Percentiles rank a stretch among this genome's conserved stretches.
phyloP scores from a whole-genome alignment of 2,113 vertebrate species.

The Phainopepla nitens region DNA sequence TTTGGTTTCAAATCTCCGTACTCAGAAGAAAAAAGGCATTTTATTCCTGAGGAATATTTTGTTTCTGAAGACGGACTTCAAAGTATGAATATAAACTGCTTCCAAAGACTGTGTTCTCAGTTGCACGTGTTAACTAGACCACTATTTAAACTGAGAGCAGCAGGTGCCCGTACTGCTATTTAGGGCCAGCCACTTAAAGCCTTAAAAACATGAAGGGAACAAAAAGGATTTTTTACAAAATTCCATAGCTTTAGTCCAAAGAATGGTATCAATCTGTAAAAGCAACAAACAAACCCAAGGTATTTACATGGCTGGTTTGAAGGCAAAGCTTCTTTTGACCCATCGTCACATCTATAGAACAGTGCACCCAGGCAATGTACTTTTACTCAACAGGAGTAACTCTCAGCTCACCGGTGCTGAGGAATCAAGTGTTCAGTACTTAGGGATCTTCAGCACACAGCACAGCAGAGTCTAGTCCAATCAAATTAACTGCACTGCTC shows the following conservation, averaged over 20 bases:
- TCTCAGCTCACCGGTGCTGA: neutral
- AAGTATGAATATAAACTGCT: neutral
- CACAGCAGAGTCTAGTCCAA: neutral
- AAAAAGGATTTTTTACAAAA: neutral
- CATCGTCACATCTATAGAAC: accelerated
- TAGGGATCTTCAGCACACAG: neutral
- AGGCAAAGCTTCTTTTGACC: neutral
- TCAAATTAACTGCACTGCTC: neutral
- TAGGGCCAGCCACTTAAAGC: neutral
- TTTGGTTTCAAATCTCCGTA: neutral
- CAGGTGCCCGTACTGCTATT: neutral
- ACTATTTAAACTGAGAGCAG: neutral
- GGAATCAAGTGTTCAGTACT: neutral
- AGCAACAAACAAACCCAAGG: neutral
- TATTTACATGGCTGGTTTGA: neutral
- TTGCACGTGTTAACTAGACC: neutral
- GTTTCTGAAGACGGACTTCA: neutral
- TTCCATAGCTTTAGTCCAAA: neutral
- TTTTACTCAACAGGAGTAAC: neutral
- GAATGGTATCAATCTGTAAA: neutral
- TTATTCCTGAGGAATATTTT: neutral
- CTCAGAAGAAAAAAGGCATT: neutral
- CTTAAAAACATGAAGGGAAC: neutral
- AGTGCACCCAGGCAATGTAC: neutral
- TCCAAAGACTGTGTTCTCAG: neutral